Evolutionary conservation across 2,113 vertebrate species (phyloP).

Genomic region (Chaetura pelagica): DNA sequence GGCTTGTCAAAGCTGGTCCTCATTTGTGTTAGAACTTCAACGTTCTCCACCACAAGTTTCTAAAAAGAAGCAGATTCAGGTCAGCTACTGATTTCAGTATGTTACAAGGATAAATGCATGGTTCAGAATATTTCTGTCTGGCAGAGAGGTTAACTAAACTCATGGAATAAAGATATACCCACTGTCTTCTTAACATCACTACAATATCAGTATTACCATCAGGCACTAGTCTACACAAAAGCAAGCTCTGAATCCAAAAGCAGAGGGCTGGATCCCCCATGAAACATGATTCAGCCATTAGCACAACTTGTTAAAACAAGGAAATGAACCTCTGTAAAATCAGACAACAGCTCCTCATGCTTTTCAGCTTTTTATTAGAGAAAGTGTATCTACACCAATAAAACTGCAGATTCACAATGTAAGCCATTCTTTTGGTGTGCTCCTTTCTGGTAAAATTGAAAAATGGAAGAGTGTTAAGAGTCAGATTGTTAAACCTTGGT

Average conservation of each 20-base stretch:
- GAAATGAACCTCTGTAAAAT: not conserved
- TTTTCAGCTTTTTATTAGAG: not conserved
- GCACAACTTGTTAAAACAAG: not conserved
- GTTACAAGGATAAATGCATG: not conserved
- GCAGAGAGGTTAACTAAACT: conserved; percentile 27
- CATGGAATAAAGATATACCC: conserved; percentile 39
- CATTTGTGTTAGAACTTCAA: conserved; percentile 98
- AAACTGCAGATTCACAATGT: not conserved
- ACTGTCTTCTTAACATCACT: not conserved
- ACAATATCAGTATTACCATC: not conserved
- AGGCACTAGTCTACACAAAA: not conserved
- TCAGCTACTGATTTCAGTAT: conserved; percentile 24
- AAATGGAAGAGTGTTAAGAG: not conserved
- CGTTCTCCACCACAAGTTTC: conserved; percentile 98
- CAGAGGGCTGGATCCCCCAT: not conserved
- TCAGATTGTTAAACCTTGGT: not conserved
- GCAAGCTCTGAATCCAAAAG: not conserved
- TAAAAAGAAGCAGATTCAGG: conserved; percentile 57
- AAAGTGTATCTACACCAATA: not conserved
- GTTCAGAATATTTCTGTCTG: conserved; percentile 22
- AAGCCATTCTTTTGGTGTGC: not conserved
- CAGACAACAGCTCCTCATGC: not conserved
- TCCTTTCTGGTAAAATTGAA: not conserved
- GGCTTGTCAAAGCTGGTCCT: conserved; percentile 99
- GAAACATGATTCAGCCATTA: not conserved